A percentile compares a stretch with the other conserved stretches of the same genome.
Conservation (phyloP, 1,140 invertebrate genomes). For the Bombus pascuorum region DNA sequence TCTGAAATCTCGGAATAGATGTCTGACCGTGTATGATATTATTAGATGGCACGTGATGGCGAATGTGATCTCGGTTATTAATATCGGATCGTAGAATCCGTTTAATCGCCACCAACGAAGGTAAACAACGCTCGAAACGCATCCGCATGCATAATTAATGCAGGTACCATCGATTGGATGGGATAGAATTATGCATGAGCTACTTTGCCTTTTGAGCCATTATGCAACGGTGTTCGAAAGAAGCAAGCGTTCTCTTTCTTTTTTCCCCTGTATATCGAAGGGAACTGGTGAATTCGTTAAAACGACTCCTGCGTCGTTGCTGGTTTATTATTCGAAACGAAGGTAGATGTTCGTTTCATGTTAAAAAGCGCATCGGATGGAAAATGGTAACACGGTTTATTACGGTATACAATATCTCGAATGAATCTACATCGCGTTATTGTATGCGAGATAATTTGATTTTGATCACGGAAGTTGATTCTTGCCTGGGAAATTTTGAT, state of each 20-base stretch:
- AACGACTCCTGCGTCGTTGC: neutral
- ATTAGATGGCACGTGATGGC: slow-evolving; percentile 46
- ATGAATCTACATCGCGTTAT: neutral
- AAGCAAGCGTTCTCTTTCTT: neutral
- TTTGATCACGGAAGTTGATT: neutral
- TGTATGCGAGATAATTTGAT: neutral
- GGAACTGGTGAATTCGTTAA: neutral
- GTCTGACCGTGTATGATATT: slow-evolving; percentile 4
- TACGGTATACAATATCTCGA: neutral
- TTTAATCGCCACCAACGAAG: slow-evolving; percentile 43
- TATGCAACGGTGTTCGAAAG: neutral
- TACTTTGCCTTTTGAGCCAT: slow-evolving; percentile 17
- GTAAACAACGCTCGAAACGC: slow-evolving; percentile 56
- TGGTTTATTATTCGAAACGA: neutral
- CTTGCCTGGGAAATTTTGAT: neutral
- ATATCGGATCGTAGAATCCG: slow-evolving; percentile 46
- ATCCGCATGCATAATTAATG: slow-evolving; percentile 59
- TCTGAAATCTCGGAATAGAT: slow-evolving; percentile 1
- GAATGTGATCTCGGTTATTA: slow-evolving; percentile 59
- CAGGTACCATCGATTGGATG: slow-evolving; percentile 10
- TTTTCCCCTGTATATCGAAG: no score
- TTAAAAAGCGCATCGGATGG: neutral
- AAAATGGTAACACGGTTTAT: neutral
- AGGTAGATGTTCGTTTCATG: neutral
- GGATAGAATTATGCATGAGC: slow-evolving; percentile 41